These are phyloP conservation scores for Danio rerio DNA, from an alignment of 2,113 vertebrate species.

Conservation along the genomic window GRCz12tu NC_133183.1:5679501-5680000, in stretches of 20 bases:
- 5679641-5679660: slow-evolving; percentile 42
- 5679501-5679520: slow-evolving; percentile 16
- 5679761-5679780: slow-evolving; percentile 32
- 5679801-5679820: slow-evolving; percentile 24
- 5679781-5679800: slow-evolving; percentile 20
- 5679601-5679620: slow-evolving; percentile 16
- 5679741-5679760: slow-evolving; percentile 16
- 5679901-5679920: background rate
- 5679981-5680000: no score
- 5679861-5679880: background rate
- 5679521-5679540: slow-evolving; percentile 45
- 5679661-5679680: slow-evolving; percentile 9
- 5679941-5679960: background rate
- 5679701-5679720: slow-evolving; percentile 39
- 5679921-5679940: background rate
- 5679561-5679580: slow-evolving; percentile 28
- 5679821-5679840: background rate
- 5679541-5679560: slow-evolving; percentile 46
- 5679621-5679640: slow-evolving; percentile 40
- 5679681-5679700: slow-evolving; percentile 16
- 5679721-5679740: slow-evolving; percentile 24
- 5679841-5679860: background rate
- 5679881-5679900: background rate
- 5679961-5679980: background rate
- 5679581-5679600: background rate